These are phyloP conservation scores for Cantharis lateralis DNA, from an alignment of 2,888 invertebrate species.

Conservation along the genomic window DNA sequence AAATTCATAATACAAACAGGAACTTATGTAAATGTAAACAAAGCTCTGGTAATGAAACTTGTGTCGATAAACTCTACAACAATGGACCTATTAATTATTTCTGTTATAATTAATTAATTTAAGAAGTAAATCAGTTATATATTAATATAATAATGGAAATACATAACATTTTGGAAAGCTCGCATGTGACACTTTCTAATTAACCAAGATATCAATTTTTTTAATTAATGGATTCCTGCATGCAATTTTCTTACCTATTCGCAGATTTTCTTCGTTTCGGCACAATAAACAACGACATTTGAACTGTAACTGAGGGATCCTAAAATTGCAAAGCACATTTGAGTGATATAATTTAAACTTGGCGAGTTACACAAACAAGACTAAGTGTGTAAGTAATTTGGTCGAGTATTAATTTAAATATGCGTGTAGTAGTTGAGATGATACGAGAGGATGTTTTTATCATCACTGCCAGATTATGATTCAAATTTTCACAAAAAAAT, in stretches of 20 bases:
- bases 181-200: constrained; percentile 1
- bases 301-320: constrained; percentile 8
- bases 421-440: not conserved
- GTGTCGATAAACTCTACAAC: not conserved
- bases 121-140: not conserved
- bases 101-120: not conserved
- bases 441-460: not conserved
- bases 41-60: not conserved
- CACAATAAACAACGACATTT: constrained; percentile 7
- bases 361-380: constrained; percentile 13
- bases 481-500: not conserved
- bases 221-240: not conserved
- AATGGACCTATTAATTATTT: not conserved
- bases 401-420: constrained; percentile 7
- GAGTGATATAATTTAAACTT: constrained; percentile 16
- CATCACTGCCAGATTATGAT: not conserved
- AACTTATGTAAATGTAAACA: not conserved
- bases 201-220: not conserved
- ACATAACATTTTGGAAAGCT: constrained; percentile 2
- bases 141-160: not conserved
- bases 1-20: not conserved
- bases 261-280: not conserved
- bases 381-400: constrained; percentile 21
- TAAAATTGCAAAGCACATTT: constrained; percentile 23
- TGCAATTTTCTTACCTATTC: not conserved